Base-by-base conservation (phyloP, 2,888 invertebrate species). In the Ophonus ardosiacus region DNA sequence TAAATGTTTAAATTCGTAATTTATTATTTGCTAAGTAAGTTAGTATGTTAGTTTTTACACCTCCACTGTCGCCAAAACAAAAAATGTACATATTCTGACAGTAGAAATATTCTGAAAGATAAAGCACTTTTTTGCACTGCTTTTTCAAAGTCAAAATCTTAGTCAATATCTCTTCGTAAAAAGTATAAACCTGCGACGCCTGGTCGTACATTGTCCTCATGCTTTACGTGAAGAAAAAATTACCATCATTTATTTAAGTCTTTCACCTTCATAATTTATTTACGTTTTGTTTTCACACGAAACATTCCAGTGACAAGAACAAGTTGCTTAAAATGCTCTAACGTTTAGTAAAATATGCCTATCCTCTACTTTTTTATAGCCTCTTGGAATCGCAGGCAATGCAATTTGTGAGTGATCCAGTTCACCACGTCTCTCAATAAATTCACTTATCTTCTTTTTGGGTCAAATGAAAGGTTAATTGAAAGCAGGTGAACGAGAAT, bases 401-500 rank as follows among this genome's bases (percentile, higher is more conserved):
- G 43, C 10, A 2, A 51, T 31, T 31, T 31, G 31, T 31, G 43
- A 51, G 13, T 51, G 43, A 51, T 51, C 43, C 43, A 51, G 43
- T 51, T 51, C 43, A 13, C 31, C 43, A 13, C 13, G 43, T 51
- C 10, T 51, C 71, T 43, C 43, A 8, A 74, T 74, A 74, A 74
- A 74, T 74, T 74, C 71, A 74, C 71, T 43, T 74, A 18, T 74
- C 18, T 43, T 17, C 51, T 43, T 74, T 74, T 74, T 74, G 43
- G 71, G 71, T 74, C 71, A 43, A 74, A 74, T 74, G 71, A 74
- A 74, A 74, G 71, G 71, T 43, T 74, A 43, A 74, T 43, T 74
- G 43, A 74, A 21, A 74, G 71, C 71, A 74, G 71, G 71, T 74
- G 43, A 43, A 10, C 43, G 7, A 43, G 68, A 18, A 68, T 68